Evolutionary conservation across 2,113 vertebrate species (phyloP).

Genomic region (Orthonyx spaldingii): DNA sequence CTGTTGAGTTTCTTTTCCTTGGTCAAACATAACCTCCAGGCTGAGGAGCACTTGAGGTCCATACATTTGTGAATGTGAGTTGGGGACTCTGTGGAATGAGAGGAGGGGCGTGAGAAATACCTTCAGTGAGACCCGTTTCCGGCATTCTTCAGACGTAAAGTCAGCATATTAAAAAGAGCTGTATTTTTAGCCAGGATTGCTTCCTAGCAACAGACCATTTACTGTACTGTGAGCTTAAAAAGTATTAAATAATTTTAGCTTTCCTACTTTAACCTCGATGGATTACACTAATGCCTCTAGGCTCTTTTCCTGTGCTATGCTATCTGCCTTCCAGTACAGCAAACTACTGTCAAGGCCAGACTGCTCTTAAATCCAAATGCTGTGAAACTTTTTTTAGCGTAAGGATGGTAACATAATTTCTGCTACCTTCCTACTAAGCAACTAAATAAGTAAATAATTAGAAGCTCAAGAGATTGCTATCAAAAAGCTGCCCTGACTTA

Average conservation of each 20-base stretch:
- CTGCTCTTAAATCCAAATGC: not conserved
- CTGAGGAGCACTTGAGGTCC: not conserved
- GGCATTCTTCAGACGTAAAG: not conserved
- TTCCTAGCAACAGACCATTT: constrained; percentile 31
- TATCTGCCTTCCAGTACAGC: not conserved
- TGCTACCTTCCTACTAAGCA: not conserved
- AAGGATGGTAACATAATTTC: not conserved
- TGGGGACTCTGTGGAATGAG: not conserved
- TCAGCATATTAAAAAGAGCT: not conserved
- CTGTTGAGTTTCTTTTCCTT: not conserved
- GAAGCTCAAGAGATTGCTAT: not conserved
- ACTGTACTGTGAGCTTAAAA: constrained; percentile 41
- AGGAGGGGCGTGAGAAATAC: not conserved
- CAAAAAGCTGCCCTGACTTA: not conserved
- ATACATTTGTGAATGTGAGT: accelerated
- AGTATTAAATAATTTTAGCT: constrained; percentile 65
- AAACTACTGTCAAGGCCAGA: not conserved
- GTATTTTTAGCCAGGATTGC: constrained; percentile 34
- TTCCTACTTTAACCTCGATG: constrained; percentile 44
- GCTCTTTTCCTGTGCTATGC: constrained; percentile 1
- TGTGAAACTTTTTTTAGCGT: not conserved
- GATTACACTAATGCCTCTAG: constrained; percentile 51
- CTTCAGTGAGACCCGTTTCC: not conserved
- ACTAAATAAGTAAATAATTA: not conserved
- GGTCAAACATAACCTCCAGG: not conserved